Conservation (phyloP, 2,113 vertebrate species). For the Diphyllodes magnificus region DNA sequence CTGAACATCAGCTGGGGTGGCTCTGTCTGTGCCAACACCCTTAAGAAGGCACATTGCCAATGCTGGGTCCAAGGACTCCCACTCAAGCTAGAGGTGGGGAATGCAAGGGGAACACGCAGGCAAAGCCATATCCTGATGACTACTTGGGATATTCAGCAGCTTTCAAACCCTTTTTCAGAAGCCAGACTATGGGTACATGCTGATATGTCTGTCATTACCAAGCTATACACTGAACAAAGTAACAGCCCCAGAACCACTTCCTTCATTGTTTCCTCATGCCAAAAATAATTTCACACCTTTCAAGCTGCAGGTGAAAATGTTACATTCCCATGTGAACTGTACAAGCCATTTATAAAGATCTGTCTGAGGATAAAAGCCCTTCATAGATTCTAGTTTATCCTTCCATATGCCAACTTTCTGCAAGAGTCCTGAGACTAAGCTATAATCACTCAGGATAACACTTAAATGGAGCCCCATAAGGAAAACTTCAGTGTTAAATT, state of each 20-base stretch:
- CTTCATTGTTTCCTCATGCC: neutral
- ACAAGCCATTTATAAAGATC: neutral
- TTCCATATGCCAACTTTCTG: neutral
- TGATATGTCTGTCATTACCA: neutral
- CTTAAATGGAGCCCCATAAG: neutral
- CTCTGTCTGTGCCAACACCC: neutral
- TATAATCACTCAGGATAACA: neutral
- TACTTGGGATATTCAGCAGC: neutral
- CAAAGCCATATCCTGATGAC: neutral
- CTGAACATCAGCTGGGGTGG: neutral
- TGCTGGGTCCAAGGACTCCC: neutral
- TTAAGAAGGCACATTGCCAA: neutral
- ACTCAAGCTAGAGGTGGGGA: neutral
- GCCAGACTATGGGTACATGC: neutral
- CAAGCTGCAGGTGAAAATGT: conserved; percentile 13
- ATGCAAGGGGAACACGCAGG: neutral
- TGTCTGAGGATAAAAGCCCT: neutral
- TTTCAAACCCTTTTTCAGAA: neutral
- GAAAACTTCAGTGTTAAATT: neutral
- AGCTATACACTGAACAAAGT: neutral
- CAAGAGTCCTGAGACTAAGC: neutral
- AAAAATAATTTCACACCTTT: conserved; percentile 30
- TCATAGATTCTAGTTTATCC: neutral
- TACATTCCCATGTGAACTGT: neutral
- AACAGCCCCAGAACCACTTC: neutral